Evolutionary conservation across 35 echinoderm and acorn worm species (phyloP).

Genomic region (Amphiura filiformis): DNA sequence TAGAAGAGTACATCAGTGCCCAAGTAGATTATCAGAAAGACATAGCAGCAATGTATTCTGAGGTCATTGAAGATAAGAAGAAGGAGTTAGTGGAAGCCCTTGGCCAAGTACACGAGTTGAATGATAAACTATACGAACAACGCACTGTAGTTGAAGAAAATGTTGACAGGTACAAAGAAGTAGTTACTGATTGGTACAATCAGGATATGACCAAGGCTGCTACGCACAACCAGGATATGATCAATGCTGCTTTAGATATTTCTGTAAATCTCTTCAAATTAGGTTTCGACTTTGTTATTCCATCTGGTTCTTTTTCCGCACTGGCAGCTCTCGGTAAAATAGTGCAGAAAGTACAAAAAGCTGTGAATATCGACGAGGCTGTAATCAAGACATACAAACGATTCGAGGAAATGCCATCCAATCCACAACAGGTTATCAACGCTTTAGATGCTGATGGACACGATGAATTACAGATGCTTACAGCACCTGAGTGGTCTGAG

Average conservation of each 20-base stretch:
- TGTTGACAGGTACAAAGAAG: not conserved
- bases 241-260: conserved; percentile 20
- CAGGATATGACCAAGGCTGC: too few relatives aligned
- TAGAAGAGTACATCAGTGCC: conserved; percentile 6
- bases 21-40: conserved; percentile 5
- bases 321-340: not conserved
- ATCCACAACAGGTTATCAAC: conserved; percentile 25
- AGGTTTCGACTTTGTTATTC: not conserved
- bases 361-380: not conserved
- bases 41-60: not conserved
- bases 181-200: not conserved
- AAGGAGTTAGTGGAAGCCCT: not conserved
- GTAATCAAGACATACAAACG: conserved; percentile 11
- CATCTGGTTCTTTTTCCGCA: not conserved
- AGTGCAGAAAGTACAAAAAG: conserved; percentile 23
- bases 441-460: not conserved
- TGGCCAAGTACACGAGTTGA: not conserved
- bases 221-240: not conserved
- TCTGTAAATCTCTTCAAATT: not conserved
- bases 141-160: not conserved
- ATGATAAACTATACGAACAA: not conserved
- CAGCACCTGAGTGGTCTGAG: conserved; percentile 16
- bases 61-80: not conserved
- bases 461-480: conserved; percentile 5
- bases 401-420: not conserved